Percentiles rank a stretch among this genome's conserved stretches.
Conservation (phyloP, 2,113 vertebrate genomes). For the Sinocyclocheilus rhinocerous region DNA sequence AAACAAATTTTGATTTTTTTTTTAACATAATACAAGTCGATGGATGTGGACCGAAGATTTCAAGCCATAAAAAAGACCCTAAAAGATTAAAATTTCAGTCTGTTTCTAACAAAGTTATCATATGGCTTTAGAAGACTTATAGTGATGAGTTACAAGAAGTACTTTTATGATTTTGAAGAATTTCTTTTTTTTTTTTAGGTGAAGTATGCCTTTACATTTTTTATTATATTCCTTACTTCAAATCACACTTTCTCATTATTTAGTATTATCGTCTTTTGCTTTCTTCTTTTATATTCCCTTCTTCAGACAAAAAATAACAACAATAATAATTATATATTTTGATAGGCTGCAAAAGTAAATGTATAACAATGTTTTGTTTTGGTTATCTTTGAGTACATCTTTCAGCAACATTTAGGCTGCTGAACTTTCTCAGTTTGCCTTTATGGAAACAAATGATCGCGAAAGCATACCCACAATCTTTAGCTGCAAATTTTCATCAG, state of each 20-base stretch:
- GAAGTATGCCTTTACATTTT: not conserved
- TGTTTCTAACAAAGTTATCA: not conserved
- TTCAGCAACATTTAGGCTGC: slow-evolving; percentile 2
- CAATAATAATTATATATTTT: slow-evolving; percentile 5
- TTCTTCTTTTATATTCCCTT: not conserved
- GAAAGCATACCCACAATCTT: slow-evolving; percentile 34
- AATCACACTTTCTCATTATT: slow-evolving; percentile 7
- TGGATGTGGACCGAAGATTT: not conserved
- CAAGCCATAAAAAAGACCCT: not conserved
- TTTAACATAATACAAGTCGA: no score
- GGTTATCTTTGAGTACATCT: not conserved
- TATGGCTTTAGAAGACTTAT: not conserved
- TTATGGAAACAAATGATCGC: not conserved
- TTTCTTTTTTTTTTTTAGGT: not conserved
- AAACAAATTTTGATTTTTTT: no score
- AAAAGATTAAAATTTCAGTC: not conserved
- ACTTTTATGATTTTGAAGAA: not conserved
- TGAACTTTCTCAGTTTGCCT: not conserved
- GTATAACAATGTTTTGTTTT: not conserved
- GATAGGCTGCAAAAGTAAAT: slow-evolving; percentile 12
- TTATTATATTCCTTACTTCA: not conserved
- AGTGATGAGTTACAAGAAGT: not conserved
- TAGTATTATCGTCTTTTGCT: not conserved
- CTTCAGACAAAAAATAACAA: not conserved
- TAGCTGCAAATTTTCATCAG: slow-evolving; percentile 18